Conservation (phyloP, 2,888 invertebrate species). For the Eilema caniola region DNA sequence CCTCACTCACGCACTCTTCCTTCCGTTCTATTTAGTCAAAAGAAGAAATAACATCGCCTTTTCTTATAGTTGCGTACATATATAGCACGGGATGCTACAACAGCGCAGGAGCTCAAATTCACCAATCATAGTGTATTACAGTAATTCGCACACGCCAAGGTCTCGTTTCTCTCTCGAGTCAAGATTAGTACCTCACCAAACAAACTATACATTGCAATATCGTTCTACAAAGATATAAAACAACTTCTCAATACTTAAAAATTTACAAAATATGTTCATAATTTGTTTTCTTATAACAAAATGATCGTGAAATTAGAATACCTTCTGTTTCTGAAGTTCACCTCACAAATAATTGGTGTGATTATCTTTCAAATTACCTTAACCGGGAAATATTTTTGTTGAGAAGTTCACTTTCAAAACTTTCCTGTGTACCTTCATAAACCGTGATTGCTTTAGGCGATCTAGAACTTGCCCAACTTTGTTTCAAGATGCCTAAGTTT, state of each 20-base stretch:
- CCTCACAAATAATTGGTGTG: neutral
- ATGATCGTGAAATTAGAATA: neutral
- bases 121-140: too few relatives aligned
- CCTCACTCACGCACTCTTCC: too few relatives aligned
- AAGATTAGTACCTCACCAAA: too few relatives aligned
- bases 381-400: neutral
- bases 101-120: too few relatives aligned
- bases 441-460: conserved; percentile 5
- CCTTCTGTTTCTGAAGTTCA: neutral
- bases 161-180: too few relatives aligned
- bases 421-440: neutral
- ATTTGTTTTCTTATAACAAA: neutral
- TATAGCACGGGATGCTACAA: too few relatives aligned
- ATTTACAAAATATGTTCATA: neutral
- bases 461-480: neutral
- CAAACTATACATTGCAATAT: neutral
- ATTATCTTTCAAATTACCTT: conserved; percentile 9
- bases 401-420: neutral
- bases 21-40: too few relatives aligned
- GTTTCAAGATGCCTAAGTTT: conserved; percentile 1
- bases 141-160: too few relatives aligned
- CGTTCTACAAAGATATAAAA: neutral
- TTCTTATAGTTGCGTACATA: too few relatives aligned
- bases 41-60: too few relatives aligned
- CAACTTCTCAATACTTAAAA: neutral